Evolutionary conservation across 2,797 vertebrate species (phyloP), one percentile per base, ranked within the genome.

Genomic region (Centroberyx gerrardi): DNA sequence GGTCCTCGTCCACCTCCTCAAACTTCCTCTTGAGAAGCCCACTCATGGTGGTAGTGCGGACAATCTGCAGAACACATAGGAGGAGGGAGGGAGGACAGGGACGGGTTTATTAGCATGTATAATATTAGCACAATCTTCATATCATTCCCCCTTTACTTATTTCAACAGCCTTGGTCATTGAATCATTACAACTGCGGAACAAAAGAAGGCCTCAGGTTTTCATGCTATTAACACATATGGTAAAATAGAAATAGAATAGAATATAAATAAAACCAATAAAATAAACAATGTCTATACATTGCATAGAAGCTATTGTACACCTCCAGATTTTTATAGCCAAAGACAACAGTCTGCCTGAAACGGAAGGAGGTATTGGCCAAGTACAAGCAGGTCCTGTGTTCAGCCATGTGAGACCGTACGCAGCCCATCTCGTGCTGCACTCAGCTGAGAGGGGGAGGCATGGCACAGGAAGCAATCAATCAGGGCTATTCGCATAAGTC

Each of bases 1-100:
- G 94, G 81, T 99, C 97, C 65, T 98, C 97, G 65, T 96, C 97
- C 94, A 99, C 92, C 93, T 98, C 97, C 91, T 97, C 96, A 36
- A 97, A 98, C 93, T 99, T 99, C 94, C 98, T 97, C 95, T 99
- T 99, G 86, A 97, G 94, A 76, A 97, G 90, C 81, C 96, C 97
- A 6, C 96, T 96, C 98, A 99, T 99, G 95, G 95, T 91, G 92
- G 82, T 84, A 1, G 55, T 78, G 88, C 42, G 87, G 92, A 84
- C 76, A 81, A 92, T 96, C 94, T 96, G 90, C 53, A 54, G 51
- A 4, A 55, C 15, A 72, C 40, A 66, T 17, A 74, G 42, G 53
- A 58, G 60, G 60, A 80, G 67, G 49, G 82, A 51, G 85, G 54
- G 62, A 10, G 38, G 9, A 40, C 6, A 27, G 66, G 28, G 15